These are phyloP conservation scores for Mercenaria mercenaria DNA, from an alignment of 1,140 invertebrate genomes.

Conservation along the genomic window DNA sequence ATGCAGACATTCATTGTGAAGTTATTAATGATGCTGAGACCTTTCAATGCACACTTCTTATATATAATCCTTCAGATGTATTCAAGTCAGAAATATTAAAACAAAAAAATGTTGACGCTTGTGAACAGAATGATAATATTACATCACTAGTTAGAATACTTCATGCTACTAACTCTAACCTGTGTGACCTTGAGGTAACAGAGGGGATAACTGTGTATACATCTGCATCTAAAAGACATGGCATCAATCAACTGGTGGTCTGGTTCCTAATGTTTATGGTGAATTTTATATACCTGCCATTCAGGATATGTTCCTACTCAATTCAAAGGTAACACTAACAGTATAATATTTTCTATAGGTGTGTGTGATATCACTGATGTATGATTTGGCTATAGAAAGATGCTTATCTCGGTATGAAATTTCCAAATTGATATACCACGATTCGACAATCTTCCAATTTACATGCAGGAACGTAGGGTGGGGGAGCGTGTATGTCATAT, in stretches of 20 bases:
- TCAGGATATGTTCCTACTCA: background rate
- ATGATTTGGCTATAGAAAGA: background rate
- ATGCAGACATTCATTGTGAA: conserved; percentile 45
- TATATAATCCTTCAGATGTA: conserved; percentile 63
- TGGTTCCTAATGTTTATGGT: background rate
- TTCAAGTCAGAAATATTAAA: conserved; percentile 64
- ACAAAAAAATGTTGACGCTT: background rate
- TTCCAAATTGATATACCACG: too few species aligned
- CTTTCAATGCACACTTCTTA: conserved; percentile 57
- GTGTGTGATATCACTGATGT: background rate
- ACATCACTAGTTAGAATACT: conserved; percentile 21
- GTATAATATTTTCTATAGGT: background rate
- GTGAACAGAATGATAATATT: background rate
- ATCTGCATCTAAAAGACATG: background rate
- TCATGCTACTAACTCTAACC: background rate
- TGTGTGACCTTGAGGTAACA: background rate
- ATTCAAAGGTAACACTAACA: conserved; percentile 17
- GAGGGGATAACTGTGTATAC: background rate
- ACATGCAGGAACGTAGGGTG: too few species aligned
- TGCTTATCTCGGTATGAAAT: too few species aligned
- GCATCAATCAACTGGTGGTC: background rate
- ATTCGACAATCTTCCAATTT: too few species aligned
- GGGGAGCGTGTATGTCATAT: too few species aligned
- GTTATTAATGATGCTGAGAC: background rate
- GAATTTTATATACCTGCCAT: background rate